Evolutionary conservation across 2,113 vertebrate species (phyloP).

Genomic region (Pedetes capensis): DNA sequence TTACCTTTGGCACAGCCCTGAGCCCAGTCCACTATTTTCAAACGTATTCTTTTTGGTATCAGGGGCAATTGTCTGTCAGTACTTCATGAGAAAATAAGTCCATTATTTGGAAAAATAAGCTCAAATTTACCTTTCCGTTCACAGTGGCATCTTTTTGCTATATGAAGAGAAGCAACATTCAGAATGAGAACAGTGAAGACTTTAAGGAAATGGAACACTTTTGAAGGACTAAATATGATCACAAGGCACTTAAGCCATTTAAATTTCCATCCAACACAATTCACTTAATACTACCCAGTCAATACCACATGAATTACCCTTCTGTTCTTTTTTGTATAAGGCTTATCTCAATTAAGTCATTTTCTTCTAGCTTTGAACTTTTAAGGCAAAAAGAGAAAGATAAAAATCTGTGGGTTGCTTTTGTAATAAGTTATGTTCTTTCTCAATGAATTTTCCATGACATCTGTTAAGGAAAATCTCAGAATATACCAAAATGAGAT

Average conservation of each 20-base stretch:
- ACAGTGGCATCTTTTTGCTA: background rate
- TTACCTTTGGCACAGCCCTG: background rate
- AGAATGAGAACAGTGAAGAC: background rate
- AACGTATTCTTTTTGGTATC: background rate
- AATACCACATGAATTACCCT: constrained; percentile 4
- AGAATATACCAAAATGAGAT: constrained; percentile 82
- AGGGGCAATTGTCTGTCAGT: background rate
- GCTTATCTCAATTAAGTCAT: constrained; percentile 72
- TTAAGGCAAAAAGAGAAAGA: constrained; percentile 64
- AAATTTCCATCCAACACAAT: constrained; percentile 21
- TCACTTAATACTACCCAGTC: constrained; percentile 21
- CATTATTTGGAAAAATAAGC: background rate
- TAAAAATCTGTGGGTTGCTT: constrained; percentile 79
- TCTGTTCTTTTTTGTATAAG: constrained; percentile 55
- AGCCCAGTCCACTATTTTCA: background rate
- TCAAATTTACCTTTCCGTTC: background rate
- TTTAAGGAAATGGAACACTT: background rate
- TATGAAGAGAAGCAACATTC: background rate
- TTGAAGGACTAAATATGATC: background rate
- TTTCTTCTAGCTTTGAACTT: constrained; percentile 70
- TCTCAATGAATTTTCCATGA: constrained; percentile 82
- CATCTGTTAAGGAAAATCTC: constrained; percentile 83
- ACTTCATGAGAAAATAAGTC: background rate
- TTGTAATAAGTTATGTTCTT: constrained; percentile 80
- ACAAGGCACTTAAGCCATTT: background rate